A percentile compares a stretch with the other conserved stretches of the same genome.
Conservation (phyloP, 2,113 vertebrate genomes). For the Micronisus gabar region DNA sequence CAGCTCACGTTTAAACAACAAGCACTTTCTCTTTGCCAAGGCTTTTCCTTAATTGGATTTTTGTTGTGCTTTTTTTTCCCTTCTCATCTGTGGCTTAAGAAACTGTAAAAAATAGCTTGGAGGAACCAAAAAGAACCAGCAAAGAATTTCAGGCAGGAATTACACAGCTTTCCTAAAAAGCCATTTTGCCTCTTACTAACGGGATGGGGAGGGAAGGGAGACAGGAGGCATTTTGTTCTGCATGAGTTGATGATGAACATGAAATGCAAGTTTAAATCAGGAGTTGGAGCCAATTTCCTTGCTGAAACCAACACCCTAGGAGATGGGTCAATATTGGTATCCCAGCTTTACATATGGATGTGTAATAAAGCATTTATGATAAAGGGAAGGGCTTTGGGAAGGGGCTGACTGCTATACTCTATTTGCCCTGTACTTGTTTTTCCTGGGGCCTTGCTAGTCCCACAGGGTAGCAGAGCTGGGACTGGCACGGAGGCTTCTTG, state of each 20-base stretch:
- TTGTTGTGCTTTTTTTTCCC: background rate
- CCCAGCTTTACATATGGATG: background rate
- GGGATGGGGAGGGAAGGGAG: background rate
- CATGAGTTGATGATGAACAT: background rate
- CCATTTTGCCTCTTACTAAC: background rate
- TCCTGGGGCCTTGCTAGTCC: background rate
- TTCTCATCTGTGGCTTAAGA: background rate
- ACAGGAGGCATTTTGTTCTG: background rate
- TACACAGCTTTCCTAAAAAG: background rate
- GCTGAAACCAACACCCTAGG: background rate
- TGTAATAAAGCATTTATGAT: background rate
- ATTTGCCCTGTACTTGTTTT: background rate
- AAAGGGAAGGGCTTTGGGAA: background rate
- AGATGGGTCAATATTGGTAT: background rate
- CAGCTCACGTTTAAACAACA: slow-evolving; percentile 3
- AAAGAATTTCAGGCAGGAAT: background rate
- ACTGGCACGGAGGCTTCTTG: background rate
- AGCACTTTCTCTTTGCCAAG: slow-evolving; percentile 38
- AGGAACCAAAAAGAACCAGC: background rate
- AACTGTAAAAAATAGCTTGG: background rate
- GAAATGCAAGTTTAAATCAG: background rate
- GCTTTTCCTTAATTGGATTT: slow-evolving; percentile 21
- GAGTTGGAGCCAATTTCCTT: background rate
- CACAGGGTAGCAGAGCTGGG: background rate
- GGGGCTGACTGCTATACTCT: background rate